Percentiles rank a stretch among this genome's conserved stretches.
Conservation (phyloP, 2,113 vertebrate species). For the Thalassoma bifasciatum region DNA sequence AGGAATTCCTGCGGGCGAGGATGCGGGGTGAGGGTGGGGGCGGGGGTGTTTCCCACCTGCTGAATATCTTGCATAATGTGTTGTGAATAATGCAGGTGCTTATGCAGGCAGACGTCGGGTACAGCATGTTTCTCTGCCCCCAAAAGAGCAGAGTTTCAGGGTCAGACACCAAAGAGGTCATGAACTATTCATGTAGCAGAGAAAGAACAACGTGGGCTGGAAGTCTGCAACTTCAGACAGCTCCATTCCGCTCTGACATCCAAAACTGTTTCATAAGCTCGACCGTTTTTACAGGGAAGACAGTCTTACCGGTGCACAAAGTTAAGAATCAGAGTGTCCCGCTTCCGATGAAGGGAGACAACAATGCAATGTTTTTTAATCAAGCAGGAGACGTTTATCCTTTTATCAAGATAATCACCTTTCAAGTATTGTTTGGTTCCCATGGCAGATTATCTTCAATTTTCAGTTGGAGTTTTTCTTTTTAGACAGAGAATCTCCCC, state of each 20-base stretch:
- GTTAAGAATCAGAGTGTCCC: too few species aligned
- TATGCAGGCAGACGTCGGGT: constrained; percentile 22
- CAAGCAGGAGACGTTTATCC: too few species aligned
- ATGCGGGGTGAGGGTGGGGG: neutral
- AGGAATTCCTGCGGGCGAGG: constrained; percentile 45
- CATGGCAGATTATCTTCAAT: too few species aligned
- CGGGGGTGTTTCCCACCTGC: constrained; percentile 32
- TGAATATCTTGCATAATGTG: constrained; percentile 56
- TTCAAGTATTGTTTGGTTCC: too few species aligned
- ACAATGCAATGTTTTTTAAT: too few species aligned
- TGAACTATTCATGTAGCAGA: constrained; percentile 33
- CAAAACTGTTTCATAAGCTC: neutral
- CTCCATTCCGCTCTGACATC: constrained; percentile 6
- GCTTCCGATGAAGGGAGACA: too few species aligned
- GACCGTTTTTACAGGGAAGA: neutral
- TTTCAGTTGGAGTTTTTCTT: too few species aligned
- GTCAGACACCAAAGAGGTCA: constrained; percentile 31
- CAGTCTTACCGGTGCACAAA: neutral
- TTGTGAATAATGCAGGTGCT: constrained; percentile 65
- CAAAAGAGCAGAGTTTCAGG: constrained; percentile 48
- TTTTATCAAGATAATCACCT: too few species aligned
- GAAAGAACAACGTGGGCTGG: neutral
- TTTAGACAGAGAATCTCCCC: too few species aligned
- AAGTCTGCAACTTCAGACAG: neutral
- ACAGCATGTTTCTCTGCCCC: constrained; percentile 43